Percentiles rank a stretch among this genome's conserved stretches.
These are phyloP conservation scores for Salmo trutta DNA, from an alignment of 2,797 vertebrate genomes.

Conservation along the genomic window DNA sequence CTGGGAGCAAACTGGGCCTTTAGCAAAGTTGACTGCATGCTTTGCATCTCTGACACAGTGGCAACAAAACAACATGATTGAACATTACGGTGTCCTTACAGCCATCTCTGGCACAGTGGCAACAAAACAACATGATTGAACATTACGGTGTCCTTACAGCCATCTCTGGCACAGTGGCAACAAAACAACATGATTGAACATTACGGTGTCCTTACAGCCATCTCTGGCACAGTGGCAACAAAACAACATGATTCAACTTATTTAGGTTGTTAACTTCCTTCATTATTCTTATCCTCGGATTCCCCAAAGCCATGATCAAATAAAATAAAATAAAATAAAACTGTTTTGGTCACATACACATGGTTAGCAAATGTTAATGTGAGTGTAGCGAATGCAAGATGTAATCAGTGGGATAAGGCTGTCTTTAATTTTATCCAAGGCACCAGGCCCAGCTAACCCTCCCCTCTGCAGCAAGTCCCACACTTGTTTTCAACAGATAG, in stretches of 20 bases:
- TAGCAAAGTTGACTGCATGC: slow-evolving; percentile 47
- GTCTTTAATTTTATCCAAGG: not conserved
- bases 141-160: too few species aligned
- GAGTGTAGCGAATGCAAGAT: not conserved
- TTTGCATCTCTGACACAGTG: slow-evolving; percentile 22
- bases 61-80: too few species aligned
- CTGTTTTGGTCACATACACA: too few species aligned
- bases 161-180: too few species aligned
- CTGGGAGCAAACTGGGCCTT: slow-evolving; percentile 19
- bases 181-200: too few species aligned
- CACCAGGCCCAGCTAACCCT: not conserved
- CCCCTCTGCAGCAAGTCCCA: not conserved
- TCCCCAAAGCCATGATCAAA: not conserved
- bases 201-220: too few species aligned
- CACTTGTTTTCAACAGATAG: not conserved
- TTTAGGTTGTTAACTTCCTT: slow-evolving; percentile 27
- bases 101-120: too few species aligned
- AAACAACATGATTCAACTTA: slow-evolving; percentile 38
- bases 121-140: too few species aligned
- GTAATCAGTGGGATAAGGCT: not conserved
- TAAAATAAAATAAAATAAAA: too few species aligned
- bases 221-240: too few species aligned
- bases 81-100: too few species aligned
- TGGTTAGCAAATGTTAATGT: too few species aligned
- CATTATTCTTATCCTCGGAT: slow-evolving; percentile 36